Evolutionary conservation across 1,140 invertebrate species (phyloP).

Genomic region (Metaphire vulgaris): DNA sequence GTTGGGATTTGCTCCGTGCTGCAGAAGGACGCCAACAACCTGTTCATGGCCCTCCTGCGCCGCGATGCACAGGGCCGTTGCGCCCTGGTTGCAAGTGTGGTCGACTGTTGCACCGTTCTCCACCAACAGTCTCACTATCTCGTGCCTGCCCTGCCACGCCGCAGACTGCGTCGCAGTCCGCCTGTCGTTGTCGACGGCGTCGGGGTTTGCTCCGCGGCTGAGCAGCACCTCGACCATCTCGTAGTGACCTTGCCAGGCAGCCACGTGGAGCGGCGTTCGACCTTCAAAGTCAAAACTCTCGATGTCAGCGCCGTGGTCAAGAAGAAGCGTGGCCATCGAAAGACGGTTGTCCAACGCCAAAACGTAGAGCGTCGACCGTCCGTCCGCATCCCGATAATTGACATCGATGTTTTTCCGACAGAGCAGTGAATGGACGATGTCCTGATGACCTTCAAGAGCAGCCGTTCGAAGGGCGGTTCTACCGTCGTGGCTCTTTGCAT

Average conservation of each 20-base stretch:
- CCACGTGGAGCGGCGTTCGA: constrained; percentile 82
- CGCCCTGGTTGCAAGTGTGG: constrained; percentile 89
- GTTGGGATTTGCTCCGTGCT: constrained; percentile 82
- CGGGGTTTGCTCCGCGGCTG: constrained; percentile 68
- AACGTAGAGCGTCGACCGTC: constrained; percentile 82
- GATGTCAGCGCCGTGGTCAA: constrained; percentile 65
- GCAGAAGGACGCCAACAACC: constrained; percentile 75
- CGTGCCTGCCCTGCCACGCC: constrained; percentile 86
- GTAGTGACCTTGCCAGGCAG: constrained; percentile 83
- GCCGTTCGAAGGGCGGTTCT: constrained; percentile 82
- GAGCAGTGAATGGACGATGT: constrained; percentile 55
- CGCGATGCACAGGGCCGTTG: constrained; percentile 84
- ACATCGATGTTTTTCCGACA: constrained; percentile 68
- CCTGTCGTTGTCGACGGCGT: constrained; percentile 80
- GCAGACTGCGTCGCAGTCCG: constrained; percentile 72
- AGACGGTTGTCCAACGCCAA: constrained; percentile 82
- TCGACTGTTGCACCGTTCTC: constrained; percentile 64
- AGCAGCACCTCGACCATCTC: constrained; percentile 83
- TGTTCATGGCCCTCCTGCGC: constrained; percentile 91
- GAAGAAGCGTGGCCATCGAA: constrained; percentile 61
- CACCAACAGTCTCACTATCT: constrained; percentile 69
- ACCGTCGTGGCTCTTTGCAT: constrained; percentile 83
- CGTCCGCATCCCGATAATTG: constrained; percentile 83
- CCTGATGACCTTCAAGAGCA: constrained; percentile 73
- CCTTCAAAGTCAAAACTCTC: constrained; percentile 84